Conservation (phyloP, 2,113 vertebrate genomes). For the Hippocampus comes region DNA sequence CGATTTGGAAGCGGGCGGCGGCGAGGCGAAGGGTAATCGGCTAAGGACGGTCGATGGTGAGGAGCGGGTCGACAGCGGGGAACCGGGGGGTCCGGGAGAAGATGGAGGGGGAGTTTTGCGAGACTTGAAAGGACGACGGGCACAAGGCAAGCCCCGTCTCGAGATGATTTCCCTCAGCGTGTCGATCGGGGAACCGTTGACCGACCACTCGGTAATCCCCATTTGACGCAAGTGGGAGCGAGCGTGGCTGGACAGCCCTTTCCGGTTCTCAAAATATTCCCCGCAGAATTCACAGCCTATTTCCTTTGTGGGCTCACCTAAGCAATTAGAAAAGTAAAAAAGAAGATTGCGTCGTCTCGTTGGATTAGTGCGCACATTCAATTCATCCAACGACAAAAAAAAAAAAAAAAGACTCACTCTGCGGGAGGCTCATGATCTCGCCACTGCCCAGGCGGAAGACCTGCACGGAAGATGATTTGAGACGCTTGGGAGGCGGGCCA, state of each 20-base stretch:
- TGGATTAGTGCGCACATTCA: background rate
- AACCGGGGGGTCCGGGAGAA: conserved; percentile 63
- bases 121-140: conserved; percentile 66
- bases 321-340: background rate
- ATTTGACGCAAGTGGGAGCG: conserved; percentile 92
- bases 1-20: conserved; percentile 56
- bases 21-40: conserved; percentile 65
- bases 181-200: conserved; percentile 93
- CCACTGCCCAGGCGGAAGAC: conserved; percentile 75
- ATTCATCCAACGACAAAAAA: background rate
- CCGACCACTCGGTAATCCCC: conserved; percentile 94
- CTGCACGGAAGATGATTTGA: conserved; percentile 76
- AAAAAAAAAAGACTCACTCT: conserved; percentile 61
- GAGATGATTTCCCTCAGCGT: conserved; percentile 82
- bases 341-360: background rate
- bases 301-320: conserved; percentile 75
- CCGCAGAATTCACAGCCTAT: conserved; percentile 85
- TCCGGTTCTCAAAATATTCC: conserved; percentile 93
- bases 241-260: conserved; percentile 91
- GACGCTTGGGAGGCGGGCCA: conserved; percentile 74
- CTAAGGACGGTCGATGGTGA: conserved; percentile 56
- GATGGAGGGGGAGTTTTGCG: conserved; percentile 65
- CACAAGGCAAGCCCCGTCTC: conserved; percentile 70
- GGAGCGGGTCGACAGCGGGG: conserved; percentile 54
- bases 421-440: conserved; percentile 69